Percentiles rank a stretch among this genome's conserved stretches.
Evolutionary conservation across 2,113 vertebrate genomes (phyloP).

Genomic region (Eidolon helvum): DNA sequence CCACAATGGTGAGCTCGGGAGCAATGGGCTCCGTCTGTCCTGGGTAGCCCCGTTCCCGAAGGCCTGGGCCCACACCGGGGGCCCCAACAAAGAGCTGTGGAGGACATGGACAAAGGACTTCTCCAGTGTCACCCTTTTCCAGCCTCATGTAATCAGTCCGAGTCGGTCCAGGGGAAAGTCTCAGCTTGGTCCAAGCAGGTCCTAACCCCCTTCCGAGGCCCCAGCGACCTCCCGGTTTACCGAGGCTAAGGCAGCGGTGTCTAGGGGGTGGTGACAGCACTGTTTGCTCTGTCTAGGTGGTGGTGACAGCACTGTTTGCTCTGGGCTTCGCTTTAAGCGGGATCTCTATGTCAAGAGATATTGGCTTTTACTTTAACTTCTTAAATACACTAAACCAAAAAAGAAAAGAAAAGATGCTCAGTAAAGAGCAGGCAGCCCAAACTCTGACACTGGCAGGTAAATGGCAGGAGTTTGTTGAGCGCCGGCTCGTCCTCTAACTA

Average conservation of each 20-base stretch:
- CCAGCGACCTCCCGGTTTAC: neutral
- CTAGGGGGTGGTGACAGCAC: neutral
- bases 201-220: neutral
- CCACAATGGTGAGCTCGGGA: neutral
- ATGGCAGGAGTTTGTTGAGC: neutral
- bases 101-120: neutral
- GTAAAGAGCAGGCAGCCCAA: neutral
- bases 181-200: too few relatives aligned
- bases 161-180: neutral
- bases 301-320: neutral
- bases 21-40: neutral
- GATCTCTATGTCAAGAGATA: neutral
- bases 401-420: neutral
- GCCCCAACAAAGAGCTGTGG: neutral
- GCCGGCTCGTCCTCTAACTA: neutral
- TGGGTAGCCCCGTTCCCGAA: neutral
- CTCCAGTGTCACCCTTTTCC: neutral
- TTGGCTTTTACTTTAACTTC: neutral
- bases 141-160: neutral
- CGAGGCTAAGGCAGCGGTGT: neutral
- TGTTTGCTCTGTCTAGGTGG: neutral
- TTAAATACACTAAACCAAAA: neutral
- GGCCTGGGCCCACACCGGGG: neutral
- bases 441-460: neutral
- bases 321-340: neutral